Evolutionary conservation across 2,888 invertebrate genomes (phyloP), one percentile per base, ranked within the genome.

Genomic region (Diaperis boleti): DNA sequence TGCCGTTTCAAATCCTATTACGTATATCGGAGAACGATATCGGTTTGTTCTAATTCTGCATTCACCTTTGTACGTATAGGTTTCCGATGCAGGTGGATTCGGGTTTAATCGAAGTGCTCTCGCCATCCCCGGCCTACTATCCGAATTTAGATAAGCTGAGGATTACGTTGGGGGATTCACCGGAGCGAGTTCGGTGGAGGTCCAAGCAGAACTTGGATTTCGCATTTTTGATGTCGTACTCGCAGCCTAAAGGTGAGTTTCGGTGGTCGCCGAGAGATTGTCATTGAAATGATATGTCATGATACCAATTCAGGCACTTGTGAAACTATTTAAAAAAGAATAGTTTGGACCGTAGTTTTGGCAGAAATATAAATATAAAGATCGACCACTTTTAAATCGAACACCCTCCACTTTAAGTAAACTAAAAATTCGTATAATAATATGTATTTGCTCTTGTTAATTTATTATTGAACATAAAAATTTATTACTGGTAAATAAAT

Each of bases 141-240:
- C 97, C 98, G 0, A 88, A 96, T 78, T 87, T 96, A 64, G 87
- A 91, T 47, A 85, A 87, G 44, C 80, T 97, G 11, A 86, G 89
- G 3, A 85, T 89, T 20, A 95, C 94, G 0, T 83, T 97, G 2
- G 95, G 95, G 0, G 97, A 97, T 82, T 88, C 94, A 0, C 84
- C 86, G 65, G 94, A 95, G 75, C 86, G 96, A 0, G 91, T 92
- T 0, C 87, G 89, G 54, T 98, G 97, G 97, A 85, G 97, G 52
- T 94, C 96, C 2, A 98, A 98, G 76, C 97, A 98, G 79, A 97
- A 97, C 79, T 83, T 97, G 59, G 97, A 98, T 79, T 95, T 92
- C 76, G 91, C 95, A 0, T 98, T 92, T 80, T 84, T 98, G 8
- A 98, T 98, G 97, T 90, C 96, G 59, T 96, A 96, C 76, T 92